A percentile compares a stretch with the other conserved stretches of the same genome.
These are phyloP conservation scores for Drosophila formosana DNA, from an alignment of 2,888 invertebrate genomes.

Conservation along the genomic window DNA sequence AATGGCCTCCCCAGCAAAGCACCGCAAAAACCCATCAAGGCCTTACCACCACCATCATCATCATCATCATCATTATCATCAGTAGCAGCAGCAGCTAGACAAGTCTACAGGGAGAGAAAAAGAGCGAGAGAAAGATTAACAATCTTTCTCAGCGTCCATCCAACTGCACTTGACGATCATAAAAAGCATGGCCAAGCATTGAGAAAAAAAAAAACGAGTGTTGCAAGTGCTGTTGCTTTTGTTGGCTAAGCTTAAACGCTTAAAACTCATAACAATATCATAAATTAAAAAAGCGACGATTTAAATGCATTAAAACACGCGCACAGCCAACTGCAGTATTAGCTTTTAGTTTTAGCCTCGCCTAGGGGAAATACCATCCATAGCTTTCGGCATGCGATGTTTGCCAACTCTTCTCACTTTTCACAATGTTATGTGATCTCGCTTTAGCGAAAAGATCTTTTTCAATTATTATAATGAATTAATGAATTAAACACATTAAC, in stretches of 20 bases:
- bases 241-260: conserved; percentile 30
- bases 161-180: conserved; percentile 19
- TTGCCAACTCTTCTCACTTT: conserved; percentile 7
- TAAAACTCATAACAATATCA: conserved; percentile 51
- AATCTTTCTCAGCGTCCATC: conserved; percentile 1
- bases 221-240: conserved; percentile 20
- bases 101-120: conserved; percentile 8
- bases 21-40: conserved; percentile 16
- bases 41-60: neutral
- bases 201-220: conserved; percentile 20
- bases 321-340: conserved; percentile 26
- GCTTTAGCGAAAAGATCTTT: conserved; percentile 1
- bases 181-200: conserved; percentile 13
- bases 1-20: conserved; percentile 51
- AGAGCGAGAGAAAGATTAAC: conserved; percentile 12
- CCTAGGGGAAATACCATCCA: conserved; percentile 21
- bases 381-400: conserved; percentile 24
- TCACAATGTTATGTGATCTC: conserved; percentile 36
- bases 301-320: conserved; percentile 70
- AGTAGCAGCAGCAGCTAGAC: conserved; percentile 4
- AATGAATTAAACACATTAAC: neutral
- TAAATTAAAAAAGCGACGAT: conserved; percentile 53
- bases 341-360: conserved; percentile 9
- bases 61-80: neutral
- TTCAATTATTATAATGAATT: conserved; percentile 9